These are phyloP conservation scores for Sebastes iracundus DNA, from an alignment of 2,797 vertebrate genomes.

Conservation along the genomic window DNA sequence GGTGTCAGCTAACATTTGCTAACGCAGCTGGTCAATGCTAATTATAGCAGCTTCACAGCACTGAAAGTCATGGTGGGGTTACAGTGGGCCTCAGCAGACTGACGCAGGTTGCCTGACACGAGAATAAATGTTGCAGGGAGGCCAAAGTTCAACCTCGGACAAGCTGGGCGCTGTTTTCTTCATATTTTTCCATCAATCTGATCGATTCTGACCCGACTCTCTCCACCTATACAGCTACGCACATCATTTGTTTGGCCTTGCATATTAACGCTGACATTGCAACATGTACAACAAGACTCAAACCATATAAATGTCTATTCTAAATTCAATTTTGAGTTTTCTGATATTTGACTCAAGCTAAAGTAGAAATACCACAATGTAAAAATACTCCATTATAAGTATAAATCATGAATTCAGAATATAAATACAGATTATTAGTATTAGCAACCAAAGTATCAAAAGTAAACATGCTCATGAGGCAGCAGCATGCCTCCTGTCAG, in stretches of 20 bases:
- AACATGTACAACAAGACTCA: too few relatives aligned
- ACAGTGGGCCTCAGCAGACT: conserved; percentile 35
- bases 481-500: too few relatives aligned
- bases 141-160: neutral
- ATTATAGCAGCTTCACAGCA: conserved; percentile 73
- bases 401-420: too few relatives aligned
- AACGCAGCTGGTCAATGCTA: conserved; percentile 53
- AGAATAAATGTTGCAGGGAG: neutral
- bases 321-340: too few relatives aligned
- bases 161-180: neutral
- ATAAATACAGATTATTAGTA: too few relatives aligned
- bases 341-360: too few relatives aligned
- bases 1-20: conserved; percentile 70
- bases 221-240: neutral
- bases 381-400: too few relatives aligned
- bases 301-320: too few relatives aligned
- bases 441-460: too few relatives aligned
- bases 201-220: neutral
- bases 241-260: neutral
- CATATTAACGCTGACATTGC: neutral
- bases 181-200: neutral
- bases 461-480: too few relatives aligned
- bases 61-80: conserved; percentile 50
- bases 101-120: neutral
- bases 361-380: too few relatives aligned